Base-by-base conservation (phyloP, 2,888 invertebrate species). In the Synergus umbraculus region DNA sequence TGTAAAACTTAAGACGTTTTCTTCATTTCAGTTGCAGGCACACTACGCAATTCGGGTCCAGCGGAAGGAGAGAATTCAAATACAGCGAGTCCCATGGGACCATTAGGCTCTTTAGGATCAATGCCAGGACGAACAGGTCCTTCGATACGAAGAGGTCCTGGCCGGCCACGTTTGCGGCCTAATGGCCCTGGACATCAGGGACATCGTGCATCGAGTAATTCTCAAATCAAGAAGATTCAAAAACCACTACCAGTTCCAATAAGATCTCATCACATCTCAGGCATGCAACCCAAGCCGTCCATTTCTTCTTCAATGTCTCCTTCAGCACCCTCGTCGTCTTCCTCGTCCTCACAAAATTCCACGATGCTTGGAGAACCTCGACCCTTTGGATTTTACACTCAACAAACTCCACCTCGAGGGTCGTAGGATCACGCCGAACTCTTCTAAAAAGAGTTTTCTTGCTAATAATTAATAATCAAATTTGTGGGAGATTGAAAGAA, bases 111-210 rank as follows among this genome's bases (percentile, higher is more conserved):
- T 49, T 86, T 78, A 63, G 88, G 86, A 4, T 77, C 88, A 2
- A n/a, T 87, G 1, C 81, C 88, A 0, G 86, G 86, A 63, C 84
- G 90, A 65, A 87, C 88, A 15, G 78, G 81, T 78, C 15, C 77
- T n/a, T 79, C 84, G 22, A 90, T 94, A 41, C 93, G 95, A 78
- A 92, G 96, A 67, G 95, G 96, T 22, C 95, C 96, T 0, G 96
- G 96, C 10, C 92, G 96, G 81, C 96, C 96, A 0, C 93, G 96
- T 3, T 91, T 96, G 13, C 94, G 95, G 87, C 95, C 95, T 0
- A 93, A 93, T 10, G 95, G 95, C 0, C 95, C 96, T 0, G 92
- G 94, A 0, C 94, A 96, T 88, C 94, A 94, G 81, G 95, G 95
- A 9, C 93, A 93, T 43, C 93, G 96, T 29, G 94, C 79, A 9